Percentiles rank a stretch among this genome's conserved stretches.
Evolutionary conservation across 1,140 invertebrate species (phyloP).

Genomic region (Araneus ventricosus): DNA sequence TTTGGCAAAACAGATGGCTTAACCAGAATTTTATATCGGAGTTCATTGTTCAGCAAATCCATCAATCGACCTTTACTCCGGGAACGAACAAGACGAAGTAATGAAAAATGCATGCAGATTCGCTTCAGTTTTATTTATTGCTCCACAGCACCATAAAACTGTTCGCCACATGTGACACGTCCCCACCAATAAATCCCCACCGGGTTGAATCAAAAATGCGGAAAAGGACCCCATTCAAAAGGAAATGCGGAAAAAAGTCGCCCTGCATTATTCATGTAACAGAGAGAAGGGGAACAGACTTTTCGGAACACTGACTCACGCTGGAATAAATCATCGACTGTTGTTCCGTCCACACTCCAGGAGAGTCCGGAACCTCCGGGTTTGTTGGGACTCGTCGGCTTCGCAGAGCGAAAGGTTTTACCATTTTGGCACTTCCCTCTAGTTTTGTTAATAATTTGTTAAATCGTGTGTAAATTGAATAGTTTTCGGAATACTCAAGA

Average conservation of each 20-base stretch:
- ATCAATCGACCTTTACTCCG: not conserved
- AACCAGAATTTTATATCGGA: not conserved
- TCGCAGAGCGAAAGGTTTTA: too few species aligned
- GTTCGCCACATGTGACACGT: not conserved
- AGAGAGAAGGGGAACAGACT: not conserved
- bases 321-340: not conserved
- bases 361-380: too few species aligned
- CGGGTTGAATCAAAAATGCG: not conserved
- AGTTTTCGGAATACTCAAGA: too few species aligned
- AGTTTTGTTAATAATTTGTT: too few species aligned
- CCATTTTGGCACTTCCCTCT: too few species aligned
- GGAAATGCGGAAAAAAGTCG: not conserved
- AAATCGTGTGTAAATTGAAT: too few species aligned
- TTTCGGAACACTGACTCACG: too few species aligned
- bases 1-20: too few species aligned
- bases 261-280: not conserved
- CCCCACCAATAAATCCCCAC: not conserved
- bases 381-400: too few species aligned
- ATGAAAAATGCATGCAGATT: constrained; percentile 15
- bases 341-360: not conserved
- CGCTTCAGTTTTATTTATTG: not conserved
- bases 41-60: constrained; percentile 12
- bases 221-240: not conserved
- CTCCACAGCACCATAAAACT: not conserved
- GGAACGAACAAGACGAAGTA: not conserved